Evolutionary conservation across 2,797 vertebrate genomes (phyloP).

Genomic region (Coregonus ussuriensis): DNA sequence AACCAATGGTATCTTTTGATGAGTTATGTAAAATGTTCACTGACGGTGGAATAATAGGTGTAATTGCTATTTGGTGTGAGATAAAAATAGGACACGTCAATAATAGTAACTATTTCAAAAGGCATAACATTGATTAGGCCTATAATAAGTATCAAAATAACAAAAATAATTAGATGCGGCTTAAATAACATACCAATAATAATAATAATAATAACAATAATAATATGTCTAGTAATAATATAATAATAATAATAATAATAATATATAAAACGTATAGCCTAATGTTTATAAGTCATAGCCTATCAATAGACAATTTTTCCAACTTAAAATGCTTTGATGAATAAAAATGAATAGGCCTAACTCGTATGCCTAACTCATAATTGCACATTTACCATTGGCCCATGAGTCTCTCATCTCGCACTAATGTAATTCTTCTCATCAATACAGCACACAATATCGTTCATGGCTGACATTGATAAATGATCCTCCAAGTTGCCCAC

Average conservation of each 20-base stretch:
- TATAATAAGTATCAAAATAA: not conserved
- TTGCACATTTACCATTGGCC: slow-evolving; percentile 18
- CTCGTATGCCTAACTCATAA: slow-evolving; percentile 17
- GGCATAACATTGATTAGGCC: not conserved
- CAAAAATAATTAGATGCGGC: not conserved
- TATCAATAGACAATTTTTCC: not conserved
- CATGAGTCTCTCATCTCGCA: slow-evolving; percentile 33
- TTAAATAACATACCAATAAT: not conserved
- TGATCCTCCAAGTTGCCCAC: slow-evolving; percentile 35
- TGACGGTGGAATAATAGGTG: not conserved
- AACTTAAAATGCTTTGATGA: not conserved
- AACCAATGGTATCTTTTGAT: not conserved
- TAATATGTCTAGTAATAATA: not conserved
- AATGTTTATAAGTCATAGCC: not conserved
- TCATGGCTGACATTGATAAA: slow-evolving; percentile 57
- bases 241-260: too few relatives aligned
- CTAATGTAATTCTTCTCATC: slow-evolving; percentile 47
- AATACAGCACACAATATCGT: slow-evolving; percentile 46
- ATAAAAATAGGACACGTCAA: not conserved
- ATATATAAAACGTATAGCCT: not conserved
- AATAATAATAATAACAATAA: not conserved
- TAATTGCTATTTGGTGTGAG: not conserved
- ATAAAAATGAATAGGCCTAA: slow-evolving; percentile 3
- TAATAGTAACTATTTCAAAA: not conserved
- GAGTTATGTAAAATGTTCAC: not conserved